Evolutionary conservation across 2,888 invertebrate species (phyloP).

Genomic region (Cheilosia vulpina): DNA sequence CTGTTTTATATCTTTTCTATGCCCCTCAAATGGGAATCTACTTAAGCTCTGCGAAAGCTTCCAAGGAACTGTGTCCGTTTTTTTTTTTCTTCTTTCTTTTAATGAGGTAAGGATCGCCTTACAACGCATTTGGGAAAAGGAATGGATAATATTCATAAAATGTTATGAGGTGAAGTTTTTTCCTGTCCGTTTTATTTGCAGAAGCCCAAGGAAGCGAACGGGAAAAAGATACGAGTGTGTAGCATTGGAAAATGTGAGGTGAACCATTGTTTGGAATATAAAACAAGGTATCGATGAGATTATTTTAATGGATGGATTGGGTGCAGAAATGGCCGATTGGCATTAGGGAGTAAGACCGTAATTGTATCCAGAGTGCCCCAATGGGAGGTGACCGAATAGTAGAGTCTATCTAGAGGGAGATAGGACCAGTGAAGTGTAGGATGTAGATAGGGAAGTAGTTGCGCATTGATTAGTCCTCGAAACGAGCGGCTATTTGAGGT

Average conservation of each 20-base stretch:
- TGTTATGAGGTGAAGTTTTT: slow-evolving; percentile 56
- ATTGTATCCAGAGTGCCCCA: slow-evolving; percentile 42
- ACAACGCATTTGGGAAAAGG: slow-evolving; percentile 65
- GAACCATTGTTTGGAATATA: slow-evolving; percentile 67
- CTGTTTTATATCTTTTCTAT: slow-evolving; percentile 37
- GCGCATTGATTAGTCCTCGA: slow-evolving; percentile 36
- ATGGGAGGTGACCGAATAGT: not conserved
- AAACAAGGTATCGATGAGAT: slow-evolving; percentile 73
- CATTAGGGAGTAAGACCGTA: slow-evolving; percentile 52
- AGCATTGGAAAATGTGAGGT: slow-evolving; percentile 47
- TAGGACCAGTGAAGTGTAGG: slow-evolving; percentile 23
- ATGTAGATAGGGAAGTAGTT: slow-evolving; percentile 35
- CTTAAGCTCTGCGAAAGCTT: slow-evolving; percentile 68
- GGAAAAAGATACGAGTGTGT: not conserved
- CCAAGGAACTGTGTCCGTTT: slow-evolving; percentile 59
- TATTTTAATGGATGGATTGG: slow-evolving; percentile 71
- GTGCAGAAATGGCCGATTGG: slow-evolving; percentile 60
- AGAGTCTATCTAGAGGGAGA: not conserved
- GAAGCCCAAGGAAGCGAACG: not conserved
- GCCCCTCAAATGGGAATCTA: slow-evolving; percentile 57
- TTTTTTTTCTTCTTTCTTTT: slow-evolving; percentile 29
- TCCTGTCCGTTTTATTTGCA: slow-evolving; percentile 1
- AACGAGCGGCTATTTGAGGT: slow-evolving; percentile 12
- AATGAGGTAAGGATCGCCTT: slow-evolving; percentile 66
- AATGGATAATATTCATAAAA: slow-evolving; percentile 73